Conservation (phyloP, 2,888 invertebrate genomes). For the Vanessa cardui region DNA sequence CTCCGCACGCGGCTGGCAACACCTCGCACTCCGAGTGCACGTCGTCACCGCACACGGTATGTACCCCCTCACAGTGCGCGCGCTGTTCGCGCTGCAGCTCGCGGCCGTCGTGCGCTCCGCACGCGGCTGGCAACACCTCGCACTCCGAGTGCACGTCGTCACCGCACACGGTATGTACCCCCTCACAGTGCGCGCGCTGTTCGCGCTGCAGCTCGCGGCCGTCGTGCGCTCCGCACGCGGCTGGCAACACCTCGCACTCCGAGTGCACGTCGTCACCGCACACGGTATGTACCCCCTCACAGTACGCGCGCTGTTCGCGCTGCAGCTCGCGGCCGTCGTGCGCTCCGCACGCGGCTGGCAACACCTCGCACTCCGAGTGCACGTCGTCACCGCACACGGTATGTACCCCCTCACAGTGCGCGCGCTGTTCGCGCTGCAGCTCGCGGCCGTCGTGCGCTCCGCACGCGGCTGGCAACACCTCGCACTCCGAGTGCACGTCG, state of each 20-base stretch:
- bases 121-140: slow-evolving; percentile 92
- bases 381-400: slow-evolving; percentile 2
- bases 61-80: background rate
- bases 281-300: background rate
- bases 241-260: background rate
- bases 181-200: background rate
- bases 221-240: background rate
- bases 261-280: background rate
- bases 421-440: too few relatives aligned
- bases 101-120: slow-evolving; percentile 98
- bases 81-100: slow-evolving; percentile 96
- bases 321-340: background rate
- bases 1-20: slow-evolving; percentile 98
- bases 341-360: slow-evolving; percentile 90
- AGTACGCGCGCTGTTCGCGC: background rate
- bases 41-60: background rate
- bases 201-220: background rate
- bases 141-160: slow-evolving; percentile 91
- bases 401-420: too few relatives aligned
- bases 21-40: slow-evolving; percentile 92
- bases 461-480: too few relatives aligned
- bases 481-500: too few relatives aligned
- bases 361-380: background rate
- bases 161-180: slow-evolving; percentile 38
- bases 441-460: too few relatives aligned